Evolutionary conservation across 2,797 vertebrate genomes (phyloP).

Genomic region (Bovichtus diacanthus): DNA sequence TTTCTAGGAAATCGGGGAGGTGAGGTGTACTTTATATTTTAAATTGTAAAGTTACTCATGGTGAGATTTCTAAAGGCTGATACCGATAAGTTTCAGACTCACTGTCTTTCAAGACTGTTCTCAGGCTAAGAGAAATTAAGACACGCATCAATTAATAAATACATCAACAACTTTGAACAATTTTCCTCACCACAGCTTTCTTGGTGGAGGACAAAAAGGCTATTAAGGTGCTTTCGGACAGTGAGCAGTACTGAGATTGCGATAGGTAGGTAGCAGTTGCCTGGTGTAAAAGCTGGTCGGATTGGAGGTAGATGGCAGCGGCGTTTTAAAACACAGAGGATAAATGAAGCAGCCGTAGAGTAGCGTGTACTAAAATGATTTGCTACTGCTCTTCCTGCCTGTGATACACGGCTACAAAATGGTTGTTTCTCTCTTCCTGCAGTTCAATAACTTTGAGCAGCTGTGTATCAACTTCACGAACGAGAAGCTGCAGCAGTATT

Average conservation of each 20-base stretch:
- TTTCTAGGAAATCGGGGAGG: no score
- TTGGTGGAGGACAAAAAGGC: not conserved
- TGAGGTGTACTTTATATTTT: no score
- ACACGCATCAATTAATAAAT: not conserved
- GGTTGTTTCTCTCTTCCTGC: slow-evolving; percentile 22
- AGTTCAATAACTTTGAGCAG: slow-evolving; percentile 97
- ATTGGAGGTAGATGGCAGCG: not conserved
- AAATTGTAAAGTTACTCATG: no score
- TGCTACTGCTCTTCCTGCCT: not conserved
- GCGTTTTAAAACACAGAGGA: not conserved
- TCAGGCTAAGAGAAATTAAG: not conserved
- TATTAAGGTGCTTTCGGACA: not conserved
- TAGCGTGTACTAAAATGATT: not conserved
- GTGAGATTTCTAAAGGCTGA: no score
- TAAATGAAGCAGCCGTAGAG: no score
- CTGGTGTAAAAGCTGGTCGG: not conserved
- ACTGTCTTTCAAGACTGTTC: no score
- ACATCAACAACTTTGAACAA: not conserved
- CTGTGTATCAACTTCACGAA: slow-evolving; percentile 98
- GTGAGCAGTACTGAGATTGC: not conserved
- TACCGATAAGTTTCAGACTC: no score
- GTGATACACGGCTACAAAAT: not conserved
- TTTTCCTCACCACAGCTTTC: no score
- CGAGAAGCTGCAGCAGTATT: slow-evolving; percentile 97
- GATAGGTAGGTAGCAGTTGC: not conserved